Evolutionary conservation across 35 echinoderm and acorn worm genomes (phyloP).

Genomic region (Hemicentrotus pulcherrimus): DNA sequence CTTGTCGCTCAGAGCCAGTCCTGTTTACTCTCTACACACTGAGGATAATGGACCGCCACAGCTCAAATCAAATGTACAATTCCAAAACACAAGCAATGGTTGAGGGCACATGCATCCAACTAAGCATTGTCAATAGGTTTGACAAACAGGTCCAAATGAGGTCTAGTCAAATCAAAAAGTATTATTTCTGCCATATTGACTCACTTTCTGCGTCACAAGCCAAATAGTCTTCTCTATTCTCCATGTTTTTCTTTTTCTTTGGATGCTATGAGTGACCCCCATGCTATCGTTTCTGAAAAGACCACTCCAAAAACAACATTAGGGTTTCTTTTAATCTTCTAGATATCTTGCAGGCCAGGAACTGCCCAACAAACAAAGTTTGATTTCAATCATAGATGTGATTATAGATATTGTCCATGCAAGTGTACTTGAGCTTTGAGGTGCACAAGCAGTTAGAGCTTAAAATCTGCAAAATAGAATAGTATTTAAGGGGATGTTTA

Average conservation of each 20-base stretch:
- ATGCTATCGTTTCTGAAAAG: neutral
- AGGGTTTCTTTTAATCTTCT: neutral
- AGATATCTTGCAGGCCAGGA: neutral
- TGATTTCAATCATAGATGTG: neutral
- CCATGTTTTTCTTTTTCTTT: neutral
- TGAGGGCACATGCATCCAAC: neutral
- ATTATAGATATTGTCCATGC: neutral
- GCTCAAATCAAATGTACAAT: constrained; percentile 12
- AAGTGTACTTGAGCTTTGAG: neutral
- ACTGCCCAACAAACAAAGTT: neutral
- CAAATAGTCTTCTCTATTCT: neutral
- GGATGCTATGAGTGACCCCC: neutral
- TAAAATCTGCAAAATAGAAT: no score
- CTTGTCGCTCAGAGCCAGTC: neutral
- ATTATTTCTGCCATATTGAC: constrained; percentile 19
- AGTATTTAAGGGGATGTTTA: no score
- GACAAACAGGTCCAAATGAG: neutral
- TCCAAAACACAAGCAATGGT: constrained; percentile 1
- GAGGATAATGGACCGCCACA: neutral
- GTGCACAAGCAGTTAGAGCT: no score
- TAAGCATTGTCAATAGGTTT: neutral
- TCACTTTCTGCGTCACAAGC: neutral
- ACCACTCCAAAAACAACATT: neutral
- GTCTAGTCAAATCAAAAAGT: neutral
- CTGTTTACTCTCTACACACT: neutral